Conservation (phyloP, 2,888 invertebrate genomes). For the Muschampia plurimacula region DNA sequence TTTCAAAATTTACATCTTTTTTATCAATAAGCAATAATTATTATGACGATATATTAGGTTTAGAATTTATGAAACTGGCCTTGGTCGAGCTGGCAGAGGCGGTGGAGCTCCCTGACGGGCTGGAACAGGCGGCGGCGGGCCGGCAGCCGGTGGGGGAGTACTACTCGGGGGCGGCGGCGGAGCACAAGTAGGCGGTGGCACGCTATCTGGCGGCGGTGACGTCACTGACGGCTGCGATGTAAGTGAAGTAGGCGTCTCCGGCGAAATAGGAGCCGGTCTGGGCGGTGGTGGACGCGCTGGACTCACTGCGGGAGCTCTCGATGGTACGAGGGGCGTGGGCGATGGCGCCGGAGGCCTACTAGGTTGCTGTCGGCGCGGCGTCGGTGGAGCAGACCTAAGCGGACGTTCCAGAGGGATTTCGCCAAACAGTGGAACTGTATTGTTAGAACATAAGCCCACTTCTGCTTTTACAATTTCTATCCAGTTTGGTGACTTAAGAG, state of each 20-base stretch:
- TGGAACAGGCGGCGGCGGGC: slow-evolving; percentile 80
- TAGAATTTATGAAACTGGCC: slow-evolving; percentile 55
- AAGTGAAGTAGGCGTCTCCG: slow-evolving; percentile 73
- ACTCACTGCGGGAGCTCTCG: slow-evolving; percentile 76
- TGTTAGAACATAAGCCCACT: slow-evolving; percentile 93
- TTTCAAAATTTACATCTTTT: slow-evolving; percentile 19
- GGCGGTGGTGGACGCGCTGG: slow-evolving; percentile 86
- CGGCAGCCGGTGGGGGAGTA: slow-evolving; percentile 66
- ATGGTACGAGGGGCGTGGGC: slow-evolving; percentile 76
- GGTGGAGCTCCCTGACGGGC: slow-evolving; percentile 87
- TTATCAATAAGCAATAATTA: slow-evolving; percentile 1
- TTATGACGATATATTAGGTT: not conserved
- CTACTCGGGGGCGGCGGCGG: slow-evolving; percentile 76
- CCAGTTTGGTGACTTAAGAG: slow-evolving; percentile 95
- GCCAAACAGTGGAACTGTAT: slow-evolving; percentile 91
- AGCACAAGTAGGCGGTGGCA: slow-evolving; percentile 88
- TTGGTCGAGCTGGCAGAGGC: slow-evolving; percentile 88
- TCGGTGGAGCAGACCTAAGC: slow-evolving; percentile 76
- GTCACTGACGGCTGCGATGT: slow-evolving; percentile 66
- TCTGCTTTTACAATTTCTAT: slow-evolving; percentile 92
- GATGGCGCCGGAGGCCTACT: slow-evolving; percentile 88
- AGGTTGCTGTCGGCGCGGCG: slow-evolving; percentile 82
- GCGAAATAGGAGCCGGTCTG: slow-evolving; percentile 82
- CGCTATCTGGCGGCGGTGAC: slow-evolving; percentile 85
- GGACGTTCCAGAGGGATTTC: slow-evolving; percentile 69